Conservation (phyloP, 2,888 invertebrate species). For the Drosophila emarginata region DNA sequence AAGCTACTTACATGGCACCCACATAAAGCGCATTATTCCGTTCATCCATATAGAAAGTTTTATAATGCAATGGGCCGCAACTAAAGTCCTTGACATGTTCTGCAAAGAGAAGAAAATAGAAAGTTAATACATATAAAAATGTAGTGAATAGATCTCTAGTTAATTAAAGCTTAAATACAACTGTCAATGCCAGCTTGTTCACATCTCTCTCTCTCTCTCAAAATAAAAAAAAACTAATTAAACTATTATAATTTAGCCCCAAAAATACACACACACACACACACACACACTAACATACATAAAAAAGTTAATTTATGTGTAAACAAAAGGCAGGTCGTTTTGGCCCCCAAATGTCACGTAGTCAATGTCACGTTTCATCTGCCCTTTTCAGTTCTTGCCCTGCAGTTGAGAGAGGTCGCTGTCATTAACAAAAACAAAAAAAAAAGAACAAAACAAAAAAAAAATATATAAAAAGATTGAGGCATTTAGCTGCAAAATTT, state of each 20-base stretch:
- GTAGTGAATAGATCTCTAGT: conserved; percentile 79
- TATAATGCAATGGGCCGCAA: conserved; percentile 95
- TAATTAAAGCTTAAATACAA: conserved; percentile 70
- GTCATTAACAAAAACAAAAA: conserved; percentile 55
- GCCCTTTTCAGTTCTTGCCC: conserved; percentile 10
- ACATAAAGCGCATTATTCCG: conserved; percentile 94
- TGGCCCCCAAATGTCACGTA: conserved; percentile 59
- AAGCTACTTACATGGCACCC: conserved; percentile 94
- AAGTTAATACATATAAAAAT: conserved; percentile 26
- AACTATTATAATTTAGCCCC: conserved; percentile 70
- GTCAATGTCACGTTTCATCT: conserved; percentile 33
- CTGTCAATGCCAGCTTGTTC: conserved; percentile 63
- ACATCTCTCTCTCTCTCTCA: conserved; percentile 8
- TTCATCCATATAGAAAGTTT: conserved; percentile 94
- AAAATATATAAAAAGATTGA: conserved; percentile 43
- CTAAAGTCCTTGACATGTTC: conserved; percentile 96
- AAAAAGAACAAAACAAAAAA: not conserved
- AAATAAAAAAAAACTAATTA: conserved; percentile 65
- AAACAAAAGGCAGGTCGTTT: conserved; percentile 39
- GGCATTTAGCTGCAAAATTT: conserved; percentile 68
- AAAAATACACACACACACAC: conserved; percentile 17
- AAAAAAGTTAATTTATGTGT: conserved; percentile 66
- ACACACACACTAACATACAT: conserved; percentile 8
- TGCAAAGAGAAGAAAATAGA: conserved; percentile 83
- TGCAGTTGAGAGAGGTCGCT: conserved; percentile 46